Conservation (phyloP, 2,113 vertebrate genomes). For the Tylochromis polylepis region DNA sequence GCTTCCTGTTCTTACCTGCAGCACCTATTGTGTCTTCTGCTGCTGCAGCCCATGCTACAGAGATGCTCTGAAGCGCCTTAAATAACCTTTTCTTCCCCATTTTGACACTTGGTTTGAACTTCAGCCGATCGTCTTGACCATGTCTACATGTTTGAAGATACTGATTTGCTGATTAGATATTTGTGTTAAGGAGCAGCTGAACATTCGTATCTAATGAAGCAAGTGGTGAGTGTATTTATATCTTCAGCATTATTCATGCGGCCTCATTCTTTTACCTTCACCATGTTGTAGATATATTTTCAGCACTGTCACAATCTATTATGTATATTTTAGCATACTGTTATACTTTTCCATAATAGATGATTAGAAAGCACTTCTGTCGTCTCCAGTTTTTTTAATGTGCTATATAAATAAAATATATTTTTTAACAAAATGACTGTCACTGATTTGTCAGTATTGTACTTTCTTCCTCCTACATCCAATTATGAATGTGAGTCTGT, state of each 20-base stretch:
- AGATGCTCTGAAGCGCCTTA: not conserved
- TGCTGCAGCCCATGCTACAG: not conserved
- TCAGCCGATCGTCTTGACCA: rapidly evolving
- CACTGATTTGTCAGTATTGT: not conserved
- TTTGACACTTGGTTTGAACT: not conserved
- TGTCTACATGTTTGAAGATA: not conserved
- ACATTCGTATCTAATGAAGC: not conserved
- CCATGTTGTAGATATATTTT: not conserved
- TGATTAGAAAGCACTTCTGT: not conserved
- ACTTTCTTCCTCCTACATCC: not conserved
- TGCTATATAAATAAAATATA: not conserved
- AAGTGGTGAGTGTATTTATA: not conserved
- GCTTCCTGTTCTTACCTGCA: not conserved
- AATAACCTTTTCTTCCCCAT: not conserved
- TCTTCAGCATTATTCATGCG: not conserved
- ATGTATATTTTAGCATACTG: not conserved
- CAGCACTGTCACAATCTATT: not conserved
- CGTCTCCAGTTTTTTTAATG: not conserved
- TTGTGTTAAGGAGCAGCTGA: not conserved
- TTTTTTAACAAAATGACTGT: not conserved
- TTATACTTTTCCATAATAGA: not conserved
- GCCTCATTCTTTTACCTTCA: not conserved
- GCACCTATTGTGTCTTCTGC: not conserved
- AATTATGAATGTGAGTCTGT: not conserved
- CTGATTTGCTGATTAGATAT: not conserved